Base-by-base conservation (phyloP, 2,888 invertebrate genomes). In the Nephrotoma guestfalica region DNA sequence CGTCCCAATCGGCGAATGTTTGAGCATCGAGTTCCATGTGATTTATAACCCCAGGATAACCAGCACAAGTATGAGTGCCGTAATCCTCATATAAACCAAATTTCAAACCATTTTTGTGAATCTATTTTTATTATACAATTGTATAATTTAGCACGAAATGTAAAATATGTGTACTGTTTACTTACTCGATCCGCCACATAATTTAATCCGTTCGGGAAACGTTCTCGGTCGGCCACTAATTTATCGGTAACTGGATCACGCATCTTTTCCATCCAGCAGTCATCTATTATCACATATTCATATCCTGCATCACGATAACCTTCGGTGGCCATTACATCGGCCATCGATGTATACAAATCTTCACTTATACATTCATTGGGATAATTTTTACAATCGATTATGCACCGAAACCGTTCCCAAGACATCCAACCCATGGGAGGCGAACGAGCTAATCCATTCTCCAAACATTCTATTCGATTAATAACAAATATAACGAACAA, bases 1-100 rank as follows among this genome's bases (percentile, higher is more conserved):
- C 94, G 83, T 92, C 93, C 96, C 96, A 97, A 41, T 94, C 93
- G 6, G 95, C 96, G 90, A 96, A 96, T 0, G 95, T 94, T 88
- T 94, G 90, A 0, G 96, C 95, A 91, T 96, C 96, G 6, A 92
- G 89, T 89, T 94, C 92, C 90, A 95, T 92, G 90, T 94, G 92
- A 30, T 93, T 92, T 86, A 94, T 92, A 87, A 94, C 94, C 57
- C 96, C 96, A 0, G 96, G 96, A 91, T 95, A 96, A 0, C 96
- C 96, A 4, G 93, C 95, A 90, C 96, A 97, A 0, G 96, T 97
- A 87, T 93, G 91, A 0, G 94, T 94, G 2, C 96, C 96, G 90
- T 94, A 96, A 90, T 96, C 96, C 89, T 94, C 95, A 89, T 97
- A 97, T 87, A 96, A 93, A 3, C 96, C 96, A 90, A 96, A 94